Evolutionary conservation across 2,888 invertebrate species (phyloP).

Genomic region (Latheticus oryzae): DNA sequence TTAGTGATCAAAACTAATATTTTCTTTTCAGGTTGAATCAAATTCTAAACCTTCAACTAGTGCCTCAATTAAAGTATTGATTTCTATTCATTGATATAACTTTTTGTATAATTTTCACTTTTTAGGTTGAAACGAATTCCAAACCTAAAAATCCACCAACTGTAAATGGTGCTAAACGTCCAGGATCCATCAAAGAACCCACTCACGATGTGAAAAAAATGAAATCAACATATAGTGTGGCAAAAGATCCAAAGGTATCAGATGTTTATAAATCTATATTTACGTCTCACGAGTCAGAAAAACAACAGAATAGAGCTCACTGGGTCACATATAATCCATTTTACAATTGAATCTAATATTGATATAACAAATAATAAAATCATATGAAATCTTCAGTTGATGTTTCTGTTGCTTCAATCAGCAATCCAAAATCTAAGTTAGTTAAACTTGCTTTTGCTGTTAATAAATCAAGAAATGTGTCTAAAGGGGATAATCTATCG

Average conservation of each 20-base stretch:
- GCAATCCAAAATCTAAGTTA: conserved; percentile 85
- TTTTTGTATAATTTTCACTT: not conserved
- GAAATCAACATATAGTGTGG: conserved; percentile 85
- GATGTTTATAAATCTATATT: conserved; percentile 96
- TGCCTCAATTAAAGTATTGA: too few species aligned
- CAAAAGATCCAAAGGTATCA: conserved; percentile 89
- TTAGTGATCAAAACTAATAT: too few species aligned
- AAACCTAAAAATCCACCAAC: conserved; percentile 11
- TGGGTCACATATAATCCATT: conserved; percentile 99
- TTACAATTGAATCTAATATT: conserved; percentile 78
- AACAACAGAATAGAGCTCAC: conserved; percentile 89
- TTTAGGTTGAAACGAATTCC: not conserved
- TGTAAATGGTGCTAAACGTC: conserved; percentile 46
- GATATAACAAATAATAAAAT: conserved; percentile 1
- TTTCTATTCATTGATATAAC: too few species aligned
- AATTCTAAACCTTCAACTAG: not conserved
- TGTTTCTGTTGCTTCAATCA: conserved; percentile 85
- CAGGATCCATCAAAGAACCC: conserved; percentile 45
- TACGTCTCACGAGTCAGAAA: conserved; percentile 88
- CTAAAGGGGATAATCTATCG: conserved; percentile 81
- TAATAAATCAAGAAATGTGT: conserved; percentile 85
- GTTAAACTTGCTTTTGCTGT: conserved; percentile 89
- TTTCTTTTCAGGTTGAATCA: conserved; percentile 2
- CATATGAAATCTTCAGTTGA: conserved; percentile 67
- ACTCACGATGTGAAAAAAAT: conserved; percentile 78